Evolutionary conservation across 1,140 invertebrate genomes (phyloP).

Genomic region (Drosophila hydei): DNA sequence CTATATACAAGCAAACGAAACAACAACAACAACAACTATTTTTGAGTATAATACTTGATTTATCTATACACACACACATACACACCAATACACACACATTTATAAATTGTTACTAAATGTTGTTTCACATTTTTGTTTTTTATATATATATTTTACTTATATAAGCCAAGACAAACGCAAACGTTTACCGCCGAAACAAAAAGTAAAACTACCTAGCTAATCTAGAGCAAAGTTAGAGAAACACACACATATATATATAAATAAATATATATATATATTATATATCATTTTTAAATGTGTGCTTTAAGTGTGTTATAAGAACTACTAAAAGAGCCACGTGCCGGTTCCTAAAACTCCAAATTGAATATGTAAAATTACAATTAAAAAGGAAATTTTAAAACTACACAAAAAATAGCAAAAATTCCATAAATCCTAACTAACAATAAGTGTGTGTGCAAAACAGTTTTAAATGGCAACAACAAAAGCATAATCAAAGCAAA

Average conservation of each 20-base stretch:
- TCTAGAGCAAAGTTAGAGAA: constrained; percentile 32
- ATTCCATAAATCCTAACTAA: constrained; percentile 42
- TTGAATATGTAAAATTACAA: constrained; percentile 22
- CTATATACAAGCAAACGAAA: constrained; percentile 63
- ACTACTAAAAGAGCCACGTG: constrained; percentile 51
- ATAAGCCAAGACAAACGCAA: constrained; percentile 58
- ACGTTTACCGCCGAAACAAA: constrained; percentile 36
- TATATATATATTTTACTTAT: constrained; percentile 34
- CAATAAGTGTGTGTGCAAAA: constrained; percentile 45
- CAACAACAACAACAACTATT: constrained; percentile 51
- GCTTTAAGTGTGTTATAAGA: constrained; percentile 36
- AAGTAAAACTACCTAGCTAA: constrained; percentile 23
- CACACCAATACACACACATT: constrained; percentile 7
- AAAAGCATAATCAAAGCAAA: constrained; percentile 47
- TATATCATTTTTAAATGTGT: constrained; percentile 56
- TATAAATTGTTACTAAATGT: constrained; percentile 37
- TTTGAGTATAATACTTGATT: constrained; percentile 64
- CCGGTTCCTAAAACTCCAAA: constrained; percentile 69
- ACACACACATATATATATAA: constrained; percentile 13
- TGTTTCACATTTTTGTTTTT: constrained; percentile 41
- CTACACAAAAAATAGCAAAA: constrained; percentile 29
- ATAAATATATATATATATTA: constrained; percentile 28
- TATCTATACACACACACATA: constrained; percentile 35
- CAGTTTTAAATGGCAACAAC: constrained; percentile 37
- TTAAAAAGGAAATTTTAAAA: constrained; percentile 6